Evolutionary conservation across 1,140 invertebrate species (phyloP).

Genomic region (Zaprionus inermis): DNA sequence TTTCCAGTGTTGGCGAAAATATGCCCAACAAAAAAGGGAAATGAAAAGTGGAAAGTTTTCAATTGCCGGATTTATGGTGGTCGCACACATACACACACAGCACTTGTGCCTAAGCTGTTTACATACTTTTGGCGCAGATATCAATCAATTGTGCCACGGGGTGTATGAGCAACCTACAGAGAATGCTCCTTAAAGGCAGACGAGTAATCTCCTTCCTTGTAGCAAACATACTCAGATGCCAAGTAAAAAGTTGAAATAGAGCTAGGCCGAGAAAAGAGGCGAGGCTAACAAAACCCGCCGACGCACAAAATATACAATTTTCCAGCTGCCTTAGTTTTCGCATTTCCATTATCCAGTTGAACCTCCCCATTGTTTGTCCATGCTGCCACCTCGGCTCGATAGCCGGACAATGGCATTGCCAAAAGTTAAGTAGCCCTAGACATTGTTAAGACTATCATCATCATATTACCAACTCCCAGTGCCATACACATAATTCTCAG

Average conservation of each 20-base stretch:
- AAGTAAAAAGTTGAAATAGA: slow-evolving; percentile 2
- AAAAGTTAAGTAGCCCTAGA: slow-evolving; percentile 24
- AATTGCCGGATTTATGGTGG: slow-evolving; percentile 54
- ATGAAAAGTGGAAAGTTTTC: slow-evolving; percentile 62
- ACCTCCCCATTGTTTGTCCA: not conserved
- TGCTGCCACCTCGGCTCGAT: not conserved
- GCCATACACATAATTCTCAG: not conserved
- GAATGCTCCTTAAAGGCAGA: slow-evolving; percentile 4
- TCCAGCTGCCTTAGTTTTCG: slow-evolving; percentile 11
- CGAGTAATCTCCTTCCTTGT: not conserved
- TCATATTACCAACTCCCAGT: slow-evolving; percentile 14
- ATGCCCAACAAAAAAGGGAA: slow-evolving; percentile 10
- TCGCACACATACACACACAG: slow-evolving; percentile 17
- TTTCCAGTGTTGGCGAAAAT: slow-evolving; percentile 40
- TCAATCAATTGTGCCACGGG: slow-evolving; percentile 63
- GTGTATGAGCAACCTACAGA: slow-evolving; percentile 31
- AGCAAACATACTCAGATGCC: not conserved
- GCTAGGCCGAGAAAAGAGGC: not conserved
- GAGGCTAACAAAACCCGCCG: not conserved
- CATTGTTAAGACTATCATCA: slow-evolving; percentile 14
- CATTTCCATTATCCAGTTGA: slow-evolving; percentile 20
- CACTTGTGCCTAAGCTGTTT: slow-evolving; percentile 37
- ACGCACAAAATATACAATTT: slow-evolving; percentile 9
- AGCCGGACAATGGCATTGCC: not conserved
- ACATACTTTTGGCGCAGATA: slow-evolving; percentile 48